Conservation (phyloP, 2,888 invertebrate genomes). For the Plemyria rubiginata region DNA sequence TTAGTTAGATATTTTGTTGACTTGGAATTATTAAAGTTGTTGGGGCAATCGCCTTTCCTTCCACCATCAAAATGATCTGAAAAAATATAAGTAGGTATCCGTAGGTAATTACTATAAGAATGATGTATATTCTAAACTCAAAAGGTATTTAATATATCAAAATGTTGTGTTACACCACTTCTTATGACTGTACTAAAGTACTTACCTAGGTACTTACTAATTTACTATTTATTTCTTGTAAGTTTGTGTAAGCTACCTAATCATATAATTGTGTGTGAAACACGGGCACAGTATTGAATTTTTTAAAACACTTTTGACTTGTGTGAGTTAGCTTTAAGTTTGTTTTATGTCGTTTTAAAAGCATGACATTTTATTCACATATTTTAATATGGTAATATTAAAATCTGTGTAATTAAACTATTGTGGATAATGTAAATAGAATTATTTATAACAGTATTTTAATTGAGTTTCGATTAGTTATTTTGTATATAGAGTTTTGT, state of each 20-base stretch:
- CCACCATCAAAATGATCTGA: conserved; percentile 7
- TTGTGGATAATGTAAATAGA: conserved; percentile 68
- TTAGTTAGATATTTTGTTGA: conserved; percentile 39
- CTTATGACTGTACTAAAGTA: conserved; percentile 36
- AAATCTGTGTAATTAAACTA: conserved; percentile 45
- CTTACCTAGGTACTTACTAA: conserved; percentile 19
- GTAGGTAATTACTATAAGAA: conserved; percentile 17
- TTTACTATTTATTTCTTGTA: conserved; percentile 40
- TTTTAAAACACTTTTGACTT: conserved; percentile 8
- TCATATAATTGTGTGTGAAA: conserved; percentile 13
- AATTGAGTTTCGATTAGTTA: conserved; percentile 50
- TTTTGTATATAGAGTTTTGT: conserved; percentile 54
- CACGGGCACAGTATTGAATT: conserved; percentile 27
- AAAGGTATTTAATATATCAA: not conserved
- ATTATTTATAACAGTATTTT: conserved; percentile 77
- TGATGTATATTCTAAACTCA: not conserved
- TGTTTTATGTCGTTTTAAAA: conserved; percentile 15
- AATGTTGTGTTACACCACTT: not conserved
- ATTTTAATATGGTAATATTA: conserved; percentile 51
- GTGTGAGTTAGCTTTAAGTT: conserved; percentile 17
- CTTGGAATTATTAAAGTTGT: conserved; percentile 3
- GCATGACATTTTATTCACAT: conserved; percentile 45
- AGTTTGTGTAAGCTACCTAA: conserved; percentile 18
- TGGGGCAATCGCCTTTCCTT: not conserved
- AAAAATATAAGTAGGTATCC: conserved; percentile 7